Conservation (phyloP, 2,113 vertebrate genomes). For the Phoxinus phoxinus region DNA sequence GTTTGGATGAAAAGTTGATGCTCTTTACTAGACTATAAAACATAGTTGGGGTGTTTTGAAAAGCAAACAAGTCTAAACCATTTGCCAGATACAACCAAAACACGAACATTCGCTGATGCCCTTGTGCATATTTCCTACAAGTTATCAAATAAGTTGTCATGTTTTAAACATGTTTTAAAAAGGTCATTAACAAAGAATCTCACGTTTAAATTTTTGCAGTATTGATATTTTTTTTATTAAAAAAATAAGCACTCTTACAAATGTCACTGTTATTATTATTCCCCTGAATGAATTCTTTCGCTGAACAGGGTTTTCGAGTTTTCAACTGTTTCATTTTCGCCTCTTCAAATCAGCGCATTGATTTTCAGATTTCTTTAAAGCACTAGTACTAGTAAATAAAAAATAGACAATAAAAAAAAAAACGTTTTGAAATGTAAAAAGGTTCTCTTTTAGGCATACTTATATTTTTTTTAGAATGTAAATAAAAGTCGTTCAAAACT, state of each 20-base stretch:
- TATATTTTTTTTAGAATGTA: not conserved
- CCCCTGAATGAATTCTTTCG: not conserved
- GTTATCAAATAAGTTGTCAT: not conserved
- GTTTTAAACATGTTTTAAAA: not conserved
- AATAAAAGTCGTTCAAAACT: conserved; percentile 4
- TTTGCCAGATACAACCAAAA: not conserved
- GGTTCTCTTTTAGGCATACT: not conserved
- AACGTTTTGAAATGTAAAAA: too few species aligned
- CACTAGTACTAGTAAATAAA: too few species aligned
- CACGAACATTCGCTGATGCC: not conserved
- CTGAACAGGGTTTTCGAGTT: not conserved
- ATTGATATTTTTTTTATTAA: not conserved
- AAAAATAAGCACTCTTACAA: not conserved
- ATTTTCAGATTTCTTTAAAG: not conserved
- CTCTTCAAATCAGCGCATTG: not conserved
- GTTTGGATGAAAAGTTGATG: conserved; percentile 40
- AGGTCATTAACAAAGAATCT: too few species aligned
- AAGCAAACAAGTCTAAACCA: not conserved
- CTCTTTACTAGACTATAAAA: conserved; percentile 9
- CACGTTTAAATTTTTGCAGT: not conserved
- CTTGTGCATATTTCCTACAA: not conserved
- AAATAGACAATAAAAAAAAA: not conserved
- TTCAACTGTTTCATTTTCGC: not conserved
- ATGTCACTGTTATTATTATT: not conserved
- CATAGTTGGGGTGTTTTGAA: not conserved